Evolutionary conservation across 2,113 vertebrate genomes (phyloP).

Genomic region (Paradoxurus hermaphroditus): DNA sequence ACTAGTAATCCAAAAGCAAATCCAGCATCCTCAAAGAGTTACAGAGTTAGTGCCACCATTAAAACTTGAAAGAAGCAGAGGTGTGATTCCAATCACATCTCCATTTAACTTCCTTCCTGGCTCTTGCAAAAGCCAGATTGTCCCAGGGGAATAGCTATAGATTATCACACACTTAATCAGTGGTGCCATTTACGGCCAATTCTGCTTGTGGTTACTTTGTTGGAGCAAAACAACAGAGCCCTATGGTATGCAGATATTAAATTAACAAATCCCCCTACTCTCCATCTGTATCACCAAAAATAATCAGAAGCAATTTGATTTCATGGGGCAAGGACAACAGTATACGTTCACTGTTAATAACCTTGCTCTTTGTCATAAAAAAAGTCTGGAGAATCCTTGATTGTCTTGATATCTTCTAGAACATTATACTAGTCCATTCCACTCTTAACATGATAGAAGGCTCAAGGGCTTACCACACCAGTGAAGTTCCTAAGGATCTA

Average conservation of each 20-base stretch:
- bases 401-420: neutral
- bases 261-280: neutral
- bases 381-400: neutral
- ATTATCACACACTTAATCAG: neutral
- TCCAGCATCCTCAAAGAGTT: neutral
- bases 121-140: neutral
- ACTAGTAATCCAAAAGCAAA: neutral
- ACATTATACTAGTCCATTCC: neutral
- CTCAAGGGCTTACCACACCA: neutral
- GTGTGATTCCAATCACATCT: neutral
- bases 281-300: neutral
- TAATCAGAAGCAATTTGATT: neutral
- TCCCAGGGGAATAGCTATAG: neutral
- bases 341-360: neutral
- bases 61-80: neutral
- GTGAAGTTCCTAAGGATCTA: neutral
- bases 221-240: neutral
- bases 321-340: neutral
- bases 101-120: neutral
- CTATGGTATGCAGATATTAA: neutral
- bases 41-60: neutral
- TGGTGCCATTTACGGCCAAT: neutral
- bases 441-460: neutral
- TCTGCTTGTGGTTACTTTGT: neutral
- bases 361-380: neutral